These are phyloP conservation scores for Bombus affinis DNA, from an alignment of 1,140 invertebrate species.

Conservation along the genomic window DNA sequence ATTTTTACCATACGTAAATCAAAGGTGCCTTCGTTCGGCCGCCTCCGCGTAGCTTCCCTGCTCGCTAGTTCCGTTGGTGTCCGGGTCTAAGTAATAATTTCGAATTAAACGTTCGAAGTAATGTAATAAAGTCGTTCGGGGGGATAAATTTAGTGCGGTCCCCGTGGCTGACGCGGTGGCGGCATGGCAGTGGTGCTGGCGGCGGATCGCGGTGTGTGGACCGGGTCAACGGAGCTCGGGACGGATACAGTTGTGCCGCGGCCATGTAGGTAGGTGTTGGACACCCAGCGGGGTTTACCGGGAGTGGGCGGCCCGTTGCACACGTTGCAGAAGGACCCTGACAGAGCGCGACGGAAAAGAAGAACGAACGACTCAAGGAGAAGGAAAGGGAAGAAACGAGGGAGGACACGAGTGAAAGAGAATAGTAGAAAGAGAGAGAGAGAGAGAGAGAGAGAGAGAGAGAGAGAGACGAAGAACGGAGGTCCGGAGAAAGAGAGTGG, in stretches of 20 bases:
- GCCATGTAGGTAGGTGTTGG: constrained; percentile 81
- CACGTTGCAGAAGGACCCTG: constrained; percentile 69
- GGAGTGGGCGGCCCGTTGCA: constrained; percentile 78
- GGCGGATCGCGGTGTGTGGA: constrained; percentile 60
- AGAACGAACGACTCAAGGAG: constrained; percentile 21
- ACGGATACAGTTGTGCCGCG: constrained; percentile 75
- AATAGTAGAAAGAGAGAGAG: constrained; percentile 28
- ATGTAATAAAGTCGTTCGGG: constrained; percentile 80
- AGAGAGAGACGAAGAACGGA: constrained; percentile 15
- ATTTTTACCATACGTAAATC: constrained; percentile 75
- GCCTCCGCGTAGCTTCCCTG: constrained; percentile 13
- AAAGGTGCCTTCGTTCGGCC: constrained; percentile 48
- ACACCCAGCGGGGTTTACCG: constrained; percentile 79
- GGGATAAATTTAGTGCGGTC: constrained; percentile 78
- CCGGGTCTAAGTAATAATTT: constrained; percentile 77
- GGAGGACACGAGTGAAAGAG: constrained; percentile 14
- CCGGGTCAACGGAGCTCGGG: constrained; percentile 62
- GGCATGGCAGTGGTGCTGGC: constrained; percentile 56
- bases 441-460: not conserved
- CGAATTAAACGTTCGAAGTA: constrained; percentile 78
- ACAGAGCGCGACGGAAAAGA: constrained; percentile 66
- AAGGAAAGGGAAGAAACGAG: constrained; percentile 34
- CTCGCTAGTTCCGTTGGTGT: constrained; percentile 5
- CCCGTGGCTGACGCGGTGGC: constrained; percentile 41
- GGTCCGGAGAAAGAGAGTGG: constrained; percentile 50